These are phyloP conservation scores for Ahaetulla prasina DNA, from an alignment of 2,113 vertebrate species.

Conservation along the genomic window DNA sequence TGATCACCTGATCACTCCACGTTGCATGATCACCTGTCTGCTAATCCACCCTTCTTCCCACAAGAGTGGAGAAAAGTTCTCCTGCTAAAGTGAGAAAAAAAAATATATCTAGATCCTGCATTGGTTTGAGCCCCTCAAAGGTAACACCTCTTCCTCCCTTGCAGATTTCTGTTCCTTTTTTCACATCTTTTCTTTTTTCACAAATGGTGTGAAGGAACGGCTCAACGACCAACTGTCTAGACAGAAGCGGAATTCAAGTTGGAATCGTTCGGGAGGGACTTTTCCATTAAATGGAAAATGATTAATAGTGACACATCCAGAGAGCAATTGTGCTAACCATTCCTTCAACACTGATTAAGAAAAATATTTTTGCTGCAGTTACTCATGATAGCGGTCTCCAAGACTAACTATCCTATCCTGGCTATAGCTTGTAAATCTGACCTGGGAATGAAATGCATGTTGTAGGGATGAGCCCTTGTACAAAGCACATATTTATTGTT, in stretches of 20 bases:
- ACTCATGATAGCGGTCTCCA: background rate
- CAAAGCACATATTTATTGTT: background rate
- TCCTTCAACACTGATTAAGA: background rate
- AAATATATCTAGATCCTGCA: background rate
- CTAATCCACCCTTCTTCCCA: background rate
- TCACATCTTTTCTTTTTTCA: no score
- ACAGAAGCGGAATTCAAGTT: background rate
- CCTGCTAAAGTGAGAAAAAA: background rate
- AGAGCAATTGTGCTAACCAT: background rate
- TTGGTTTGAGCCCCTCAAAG: background rate
- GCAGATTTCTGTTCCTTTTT: no score
- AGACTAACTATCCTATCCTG: background rate
- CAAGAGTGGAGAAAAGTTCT: background rate
- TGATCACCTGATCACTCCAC: background rate
- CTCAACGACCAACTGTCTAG: background rate
- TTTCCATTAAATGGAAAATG: background rate
- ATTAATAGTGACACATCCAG: background rate
- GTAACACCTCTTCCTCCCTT: background rate
- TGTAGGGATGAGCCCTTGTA: background rate
- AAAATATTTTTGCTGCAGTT: background rate
- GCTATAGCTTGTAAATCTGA: background rate
- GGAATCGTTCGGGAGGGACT: background rate
- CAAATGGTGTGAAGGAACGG: background rate
- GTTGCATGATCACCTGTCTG: background rate
- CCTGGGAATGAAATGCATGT: background rate